These are phyloP conservation scores for Ormyrus nitidulus DNA, from an alignment of 2,888 invertebrate species.

Conservation along the genomic window DNA sequence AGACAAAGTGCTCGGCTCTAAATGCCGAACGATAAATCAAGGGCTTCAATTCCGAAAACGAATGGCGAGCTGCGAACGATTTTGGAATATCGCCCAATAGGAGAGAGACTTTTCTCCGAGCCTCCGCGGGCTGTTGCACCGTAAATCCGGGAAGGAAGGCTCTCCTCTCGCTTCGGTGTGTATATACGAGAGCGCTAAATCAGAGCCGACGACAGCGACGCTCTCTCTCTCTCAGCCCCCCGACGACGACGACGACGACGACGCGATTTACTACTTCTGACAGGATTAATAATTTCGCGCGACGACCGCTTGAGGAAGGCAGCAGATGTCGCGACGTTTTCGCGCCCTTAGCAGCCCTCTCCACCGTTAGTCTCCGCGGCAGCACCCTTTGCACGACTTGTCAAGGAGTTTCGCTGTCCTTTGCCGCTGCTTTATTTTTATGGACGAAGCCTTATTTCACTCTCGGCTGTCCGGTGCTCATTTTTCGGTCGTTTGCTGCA, in stretches of 20 bases:
- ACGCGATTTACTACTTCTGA: slow-evolving; percentile 72
- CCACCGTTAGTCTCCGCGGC: too few relatives aligned
- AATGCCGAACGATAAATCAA: slow-evolving; percentile 41
- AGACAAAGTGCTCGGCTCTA: slow-evolving; percentile 41
- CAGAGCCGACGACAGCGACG: slow-evolving; percentile 65
- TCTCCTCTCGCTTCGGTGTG: slow-evolving; percentile 37
- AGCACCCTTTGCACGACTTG: too few relatives aligned
- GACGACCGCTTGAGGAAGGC: slow-evolving; percentile 59
- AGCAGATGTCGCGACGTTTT: slow-evolving; percentile 74
- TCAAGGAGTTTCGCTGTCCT: too few relatives aligned
- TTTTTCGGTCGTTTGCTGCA: too few relatives aligned
- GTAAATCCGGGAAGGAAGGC: slow-evolving; percentile 58
- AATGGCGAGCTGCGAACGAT: slow-evolving; percentile 14
- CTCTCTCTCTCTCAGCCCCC: slow-evolving; percentile 40
- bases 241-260: slow-evolving; percentile 26
- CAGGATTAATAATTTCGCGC: slow-evolving; percentile 72
- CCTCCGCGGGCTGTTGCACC: not conserved
- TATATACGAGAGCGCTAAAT: slow-evolving; percentile 66
- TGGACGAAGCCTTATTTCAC: too few relatives aligned
- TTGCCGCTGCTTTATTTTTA: too few relatives aligned
- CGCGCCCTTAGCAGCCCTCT: slow-evolving; percentile 28
- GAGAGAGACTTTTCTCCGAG: slow-evolving; percentile 22
- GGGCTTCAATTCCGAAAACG: slow-evolving; percentile 6
- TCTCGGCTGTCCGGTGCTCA: too few relatives aligned
- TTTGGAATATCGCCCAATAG: slow-evolving; percentile 26